A percentile compares a stretch with the other conserved stretches of the same genome.
Evolutionary conservation across 1,140 invertebrate genomes (phyloP).

Genomic region (Caenorhabditis latens): DNA sequence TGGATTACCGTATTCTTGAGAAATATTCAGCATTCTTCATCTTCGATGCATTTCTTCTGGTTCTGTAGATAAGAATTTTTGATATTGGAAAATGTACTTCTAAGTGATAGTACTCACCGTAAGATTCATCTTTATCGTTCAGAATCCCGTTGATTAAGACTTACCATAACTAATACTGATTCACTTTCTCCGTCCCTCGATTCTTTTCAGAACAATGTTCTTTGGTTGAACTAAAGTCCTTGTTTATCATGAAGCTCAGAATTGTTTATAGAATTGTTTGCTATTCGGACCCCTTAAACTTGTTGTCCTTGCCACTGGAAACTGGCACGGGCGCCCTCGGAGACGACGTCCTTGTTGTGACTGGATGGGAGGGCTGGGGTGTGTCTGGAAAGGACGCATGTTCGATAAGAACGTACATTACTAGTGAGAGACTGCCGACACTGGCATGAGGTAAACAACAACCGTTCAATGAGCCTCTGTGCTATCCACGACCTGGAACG

Average conservation of each 20-base stretch:
- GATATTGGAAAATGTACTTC: no score
- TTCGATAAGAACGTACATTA: constrained; percentile 45
- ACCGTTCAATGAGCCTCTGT: constrained; percentile 53
- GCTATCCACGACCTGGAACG: constrained; percentile 51
- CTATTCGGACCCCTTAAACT: constrained; percentile 8
- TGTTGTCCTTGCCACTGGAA: constrained; percentile 12
- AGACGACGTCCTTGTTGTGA: neutral
- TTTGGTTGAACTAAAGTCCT: constrained; percentile 11
- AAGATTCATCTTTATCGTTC: no score
- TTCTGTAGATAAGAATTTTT: no score
- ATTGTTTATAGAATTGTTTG: constrained; percentile 27
- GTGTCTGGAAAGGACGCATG: constrained; percentile 19
- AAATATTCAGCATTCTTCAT: no score
- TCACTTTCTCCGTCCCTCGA: neutral
- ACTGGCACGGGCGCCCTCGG: constrained; percentile 42
- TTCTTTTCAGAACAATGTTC: constrained; percentile 1
- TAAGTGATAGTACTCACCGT: no score
- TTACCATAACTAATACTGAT: no score
- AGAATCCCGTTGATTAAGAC: no score
- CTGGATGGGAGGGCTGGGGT: neutral
- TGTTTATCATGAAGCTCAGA: constrained; percentile 27
- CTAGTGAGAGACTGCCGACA: constrained; percentile 39
- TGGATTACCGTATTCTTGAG: no score
- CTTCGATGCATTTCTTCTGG: no score
- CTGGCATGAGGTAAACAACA: constrained; percentile 41